A percentile compares a stretch with the other conserved stretches of the same genome.
These are phyloP conservation scores for Formica aserva DNA, from an alignment of 2,888 invertebrate genomes.

Conservation along the genomic window DNA sequence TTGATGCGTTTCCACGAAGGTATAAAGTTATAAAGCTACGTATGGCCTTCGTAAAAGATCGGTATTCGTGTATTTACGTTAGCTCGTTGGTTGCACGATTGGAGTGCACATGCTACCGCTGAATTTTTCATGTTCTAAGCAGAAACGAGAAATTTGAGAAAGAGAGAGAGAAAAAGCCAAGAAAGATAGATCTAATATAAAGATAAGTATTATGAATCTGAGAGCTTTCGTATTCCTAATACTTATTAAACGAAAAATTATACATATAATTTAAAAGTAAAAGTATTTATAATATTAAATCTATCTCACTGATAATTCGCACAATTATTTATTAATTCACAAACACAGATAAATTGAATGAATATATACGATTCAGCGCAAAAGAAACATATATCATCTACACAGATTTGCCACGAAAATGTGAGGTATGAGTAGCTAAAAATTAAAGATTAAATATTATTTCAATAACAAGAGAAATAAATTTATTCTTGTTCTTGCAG, in stretches of 20 bases:
- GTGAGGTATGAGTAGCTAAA: not conserved
- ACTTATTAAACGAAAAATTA: not conserved
- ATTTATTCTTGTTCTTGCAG: not conserved
- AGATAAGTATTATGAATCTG: conserved; percentile 15
- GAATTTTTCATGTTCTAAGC: conserved; percentile 40
- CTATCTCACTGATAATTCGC: not conserved
- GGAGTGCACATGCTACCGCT: conserved; percentile 19
- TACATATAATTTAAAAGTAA: not conserved
- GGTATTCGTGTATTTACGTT: conserved; percentile 45
- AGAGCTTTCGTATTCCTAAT: not conserved
- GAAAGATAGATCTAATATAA: conserved; percentile 10
- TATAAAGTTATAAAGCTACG: conserved; percentile 16
- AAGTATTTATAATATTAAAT: not conserved
- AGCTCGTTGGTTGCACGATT: conserved; percentile 19
- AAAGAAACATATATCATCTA: not conserved
- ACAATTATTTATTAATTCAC: not conserved
- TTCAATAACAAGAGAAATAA: not conserved
- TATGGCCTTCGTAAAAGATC: conserved; percentile 24
- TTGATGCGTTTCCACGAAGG: conserved; percentile 14
- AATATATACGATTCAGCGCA: not conserved
- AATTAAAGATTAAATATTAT: not conserved
- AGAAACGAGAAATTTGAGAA: conserved; percentile 13
- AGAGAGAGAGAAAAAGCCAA: not conserved
- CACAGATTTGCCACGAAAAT: not conserved
- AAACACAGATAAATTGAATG: not conserved